A percentile compares a stretch with the other conserved stretches of the same genome.
phyloP scores from a whole-genome alignment of 2,888 invertebrate species.

The Conchocele bisecta region DNA sequence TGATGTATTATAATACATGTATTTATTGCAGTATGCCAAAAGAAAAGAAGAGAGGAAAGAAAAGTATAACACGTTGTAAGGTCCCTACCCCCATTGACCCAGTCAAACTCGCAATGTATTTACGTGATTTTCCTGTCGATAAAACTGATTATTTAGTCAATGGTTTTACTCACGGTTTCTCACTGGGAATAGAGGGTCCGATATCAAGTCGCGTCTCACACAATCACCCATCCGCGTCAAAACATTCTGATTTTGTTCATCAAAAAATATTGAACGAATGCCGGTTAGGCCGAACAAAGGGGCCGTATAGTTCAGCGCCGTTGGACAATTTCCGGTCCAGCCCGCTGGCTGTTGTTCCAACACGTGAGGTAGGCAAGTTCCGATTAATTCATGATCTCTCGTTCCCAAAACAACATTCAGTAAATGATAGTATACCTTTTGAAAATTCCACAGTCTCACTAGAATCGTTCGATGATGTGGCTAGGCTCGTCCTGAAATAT shows the following conservation, averaged over 20 bases:
- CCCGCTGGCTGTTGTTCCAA: constrained; percentile 45
- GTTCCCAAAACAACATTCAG: too few relatives aligned
- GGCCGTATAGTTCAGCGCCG: constrained; percentile 27
- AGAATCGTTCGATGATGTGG: constrained; percentile 24
- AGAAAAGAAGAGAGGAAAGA: too few relatives aligned
- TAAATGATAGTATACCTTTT: neutral
- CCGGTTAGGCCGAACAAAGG: constrained; percentile 7
- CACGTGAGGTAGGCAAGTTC: constrained; percentile 10
- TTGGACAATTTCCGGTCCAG: constrained; percentile 33
- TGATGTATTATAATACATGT: too few relatives aligned
- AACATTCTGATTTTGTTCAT: constrained; percentile 7
- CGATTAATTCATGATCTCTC: constrained; percentile 50
- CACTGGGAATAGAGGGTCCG: too few relatives aligned
- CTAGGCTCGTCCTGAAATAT: constrained; percentile 6
- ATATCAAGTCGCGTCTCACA: too few relatives aligned
- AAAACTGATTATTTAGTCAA: too few relatives aligned
- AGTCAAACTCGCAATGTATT: too few relatives aligned
- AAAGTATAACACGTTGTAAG: too few relatives aligned
- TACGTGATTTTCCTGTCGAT: too few relatives aligned
- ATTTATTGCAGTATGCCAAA: too few relatives aligned
- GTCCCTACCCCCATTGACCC: too few relatives aligned
- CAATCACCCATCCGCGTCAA: neutral
- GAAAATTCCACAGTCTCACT: neutral
- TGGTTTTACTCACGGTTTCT: too few relatives aligned
- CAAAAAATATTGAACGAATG: constrained; percentile 26